Conservation (phyloP, 2,797 vertebrate genomes). For the Okamejei kenojei region DNA sequence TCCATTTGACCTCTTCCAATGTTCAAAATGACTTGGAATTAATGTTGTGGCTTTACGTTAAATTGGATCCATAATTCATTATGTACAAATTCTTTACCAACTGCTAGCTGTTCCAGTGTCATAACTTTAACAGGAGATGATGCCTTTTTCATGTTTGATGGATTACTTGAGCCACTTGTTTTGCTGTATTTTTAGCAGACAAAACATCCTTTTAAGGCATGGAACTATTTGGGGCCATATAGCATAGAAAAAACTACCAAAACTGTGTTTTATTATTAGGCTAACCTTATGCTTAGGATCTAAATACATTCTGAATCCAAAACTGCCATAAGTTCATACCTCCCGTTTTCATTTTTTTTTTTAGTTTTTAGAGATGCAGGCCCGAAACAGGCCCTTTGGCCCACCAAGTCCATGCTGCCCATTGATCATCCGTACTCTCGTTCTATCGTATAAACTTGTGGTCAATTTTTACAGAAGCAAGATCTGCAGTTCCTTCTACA, state of each 20-base stretch:
- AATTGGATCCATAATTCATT: neutral
- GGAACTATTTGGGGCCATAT: no score
- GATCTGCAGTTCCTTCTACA: no score
- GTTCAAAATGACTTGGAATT: neutral
- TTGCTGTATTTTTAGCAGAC: neutral
- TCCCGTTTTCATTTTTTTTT: neutral
- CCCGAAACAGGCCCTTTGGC: no score
- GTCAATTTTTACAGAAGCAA: no score
- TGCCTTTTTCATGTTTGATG: neutral
- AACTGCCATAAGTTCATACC: neutral
- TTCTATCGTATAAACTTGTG: no score
- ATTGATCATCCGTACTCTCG: no score
- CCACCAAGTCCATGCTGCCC: no score
- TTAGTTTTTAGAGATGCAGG: neutral
- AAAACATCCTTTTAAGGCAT: neutral
- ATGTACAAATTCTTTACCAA: neutral
- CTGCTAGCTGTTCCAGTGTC: neutral
- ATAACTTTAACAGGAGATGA: neutral
- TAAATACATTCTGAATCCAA: neutral
- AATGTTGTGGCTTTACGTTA: neutral
- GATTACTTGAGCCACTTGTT: neutral
- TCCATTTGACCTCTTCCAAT: neutral
- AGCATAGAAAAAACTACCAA: neutral
- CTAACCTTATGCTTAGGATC: neutral
- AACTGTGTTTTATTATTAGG: neutral